Percentiles rank a stretch among this genome's conserved stretches.
Conservation (phyloP, 1,140 invertebrate species). For the Drosophila micromelanica region DNA sequence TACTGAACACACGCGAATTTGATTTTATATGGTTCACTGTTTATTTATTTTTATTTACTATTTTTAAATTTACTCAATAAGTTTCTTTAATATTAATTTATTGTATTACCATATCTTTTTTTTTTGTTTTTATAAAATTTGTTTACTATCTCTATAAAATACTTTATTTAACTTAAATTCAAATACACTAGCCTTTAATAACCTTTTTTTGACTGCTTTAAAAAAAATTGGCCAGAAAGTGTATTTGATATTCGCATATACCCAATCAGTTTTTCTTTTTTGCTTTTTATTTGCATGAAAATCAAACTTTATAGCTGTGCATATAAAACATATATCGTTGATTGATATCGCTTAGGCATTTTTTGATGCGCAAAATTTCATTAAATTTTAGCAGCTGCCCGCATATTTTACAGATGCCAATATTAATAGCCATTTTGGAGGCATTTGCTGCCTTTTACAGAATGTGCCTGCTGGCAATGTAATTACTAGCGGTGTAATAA, state of each 20-base stretch:
- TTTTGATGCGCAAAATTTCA: constrained; percentile 70
- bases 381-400: constrained; percentile 63
- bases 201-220: no score
- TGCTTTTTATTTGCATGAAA: constrained; percentile 38
- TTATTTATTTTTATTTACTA: neutral
- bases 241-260: constrained; percentile 2
- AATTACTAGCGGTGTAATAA: constrained; percentile 43
- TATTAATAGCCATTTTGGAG: constrained; percentile 67
- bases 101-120: no score
- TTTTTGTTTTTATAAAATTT: no score
- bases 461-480: constrained; percentile 39
- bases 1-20: neutral
- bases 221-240: neutral
- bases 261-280: neutral
- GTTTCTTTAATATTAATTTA: no score
- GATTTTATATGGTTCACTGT: neutral
- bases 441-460: constrained; percentile 9
- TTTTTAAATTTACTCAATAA: no score
- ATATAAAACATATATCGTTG: constrained; percentile 63
- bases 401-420: constrained; percentile 46
- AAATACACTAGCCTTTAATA: no score
- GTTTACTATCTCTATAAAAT: no score
- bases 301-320: constrained; percentile 68
- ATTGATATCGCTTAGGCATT: constrained; percentile 70
- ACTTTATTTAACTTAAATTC: no score